These are phyloP conservation scores for Apaloderma vittatum DNA, from an alignment of 2,113 vertebrate genomes.

Conservation along the genomic window DNA sequence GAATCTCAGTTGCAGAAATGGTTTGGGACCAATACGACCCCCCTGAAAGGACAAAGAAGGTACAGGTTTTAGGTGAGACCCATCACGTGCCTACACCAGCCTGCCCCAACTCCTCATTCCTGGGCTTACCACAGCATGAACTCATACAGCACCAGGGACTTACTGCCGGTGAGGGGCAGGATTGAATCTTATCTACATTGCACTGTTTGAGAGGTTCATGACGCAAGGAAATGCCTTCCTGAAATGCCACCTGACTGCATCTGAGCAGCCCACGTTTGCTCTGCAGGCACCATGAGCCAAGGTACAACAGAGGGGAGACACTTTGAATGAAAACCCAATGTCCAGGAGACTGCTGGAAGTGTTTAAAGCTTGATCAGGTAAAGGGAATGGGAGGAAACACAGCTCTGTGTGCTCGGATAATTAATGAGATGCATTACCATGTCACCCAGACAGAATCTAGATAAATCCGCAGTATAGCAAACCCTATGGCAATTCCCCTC, in stretches of 20 bases:
- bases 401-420: not conserved
- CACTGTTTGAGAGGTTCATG: not conserved
- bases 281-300: not conserved
- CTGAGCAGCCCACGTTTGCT: not conserved
- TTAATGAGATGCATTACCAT: not conserved
- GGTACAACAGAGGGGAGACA: not conserved
- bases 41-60: constrained; percentile 10
- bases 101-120: not conserved
- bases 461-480: accelerated
- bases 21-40: not conserved
- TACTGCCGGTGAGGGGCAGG: not conserved
- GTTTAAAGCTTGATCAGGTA: not conserved
- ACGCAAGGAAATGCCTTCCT: not conserved
- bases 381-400: not conserved
- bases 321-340: not conserved
- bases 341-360: not conserved
- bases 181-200: not conserved
- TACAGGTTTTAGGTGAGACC: not conserved
- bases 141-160: accelerated
- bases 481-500: not conserved
- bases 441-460: not conserved
- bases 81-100: not conserved
- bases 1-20: not conserved
- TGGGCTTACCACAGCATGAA: accelerated
- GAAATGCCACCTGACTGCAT: not conserved